Percentiles rank a stretch among this genome's conserved stretches.
These are phyloP conservation scores for Chrysomela aeneicollis DNA, from an alignment of 2,888 invertebrate genomes.

Conservation along the genomic window DNA sequence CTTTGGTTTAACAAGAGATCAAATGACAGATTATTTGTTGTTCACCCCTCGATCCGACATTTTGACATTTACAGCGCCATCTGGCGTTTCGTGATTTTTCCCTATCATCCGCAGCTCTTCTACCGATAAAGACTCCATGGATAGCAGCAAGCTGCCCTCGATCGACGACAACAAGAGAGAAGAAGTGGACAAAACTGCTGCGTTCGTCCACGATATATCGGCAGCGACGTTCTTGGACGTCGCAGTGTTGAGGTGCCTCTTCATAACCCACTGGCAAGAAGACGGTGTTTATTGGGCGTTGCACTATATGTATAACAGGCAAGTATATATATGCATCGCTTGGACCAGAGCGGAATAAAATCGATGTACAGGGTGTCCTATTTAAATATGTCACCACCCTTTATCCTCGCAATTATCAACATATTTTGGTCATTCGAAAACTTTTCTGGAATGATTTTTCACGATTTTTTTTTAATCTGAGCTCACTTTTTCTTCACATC, in stretches of 20 bases:
- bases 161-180: constrained; percentile 46
- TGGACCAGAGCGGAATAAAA: background rate
- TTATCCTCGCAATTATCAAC: too few relatives aligned
- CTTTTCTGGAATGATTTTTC: too few relatives aligned
- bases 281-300: constrained; percentile 98
- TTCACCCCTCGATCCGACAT: too few relatives aligned
- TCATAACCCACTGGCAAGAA: constrained; percentile 97
- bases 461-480: too few relatives aligned
- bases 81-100: too few relatives aligned
- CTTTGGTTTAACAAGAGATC: too few relatives aligned
- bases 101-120: constrained; percentile 62
- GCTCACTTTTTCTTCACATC: too few relatives aligned
- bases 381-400: too few relatives aligned
- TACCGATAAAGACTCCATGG: constrained; percentile 80
- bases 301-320: constrained; percentile 90
- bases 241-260: constrained; percentile 92
- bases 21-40: too few relatives aligned
- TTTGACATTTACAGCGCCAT: too few relatives aligned
- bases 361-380: too few relatives aligned
- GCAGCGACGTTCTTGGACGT: constrained; percentile 97
- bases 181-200: constrained; percentile 24
- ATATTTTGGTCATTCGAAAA: too few relatives aligned
- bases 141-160: constrained; percentile 63
- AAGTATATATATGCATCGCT: constrained; percentile 26
- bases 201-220: constrained; percentile 66